phyloP scores from a whole-genome alignment of 2,797 vertebrate genomes.

The Tachyglossus aculeatus region DNA sequence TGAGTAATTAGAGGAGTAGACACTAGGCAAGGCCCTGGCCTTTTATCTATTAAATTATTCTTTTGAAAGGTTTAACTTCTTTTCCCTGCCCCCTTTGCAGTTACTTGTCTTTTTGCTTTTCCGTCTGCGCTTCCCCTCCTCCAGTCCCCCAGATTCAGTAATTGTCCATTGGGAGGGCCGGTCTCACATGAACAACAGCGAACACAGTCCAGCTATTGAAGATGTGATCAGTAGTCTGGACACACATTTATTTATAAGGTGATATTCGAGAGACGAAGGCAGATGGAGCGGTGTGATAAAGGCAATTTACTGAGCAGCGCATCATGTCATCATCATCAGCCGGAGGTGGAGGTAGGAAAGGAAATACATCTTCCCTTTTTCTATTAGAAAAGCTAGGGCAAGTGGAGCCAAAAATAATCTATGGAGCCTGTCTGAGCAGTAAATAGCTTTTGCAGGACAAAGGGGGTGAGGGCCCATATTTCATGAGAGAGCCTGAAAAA shows the following conservation, averaged over 20 bases:
- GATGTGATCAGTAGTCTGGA: neutral
- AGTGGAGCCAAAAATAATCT: conserved; percentile 1
- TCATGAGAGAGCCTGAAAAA: neutral
- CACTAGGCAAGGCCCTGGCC: no score
- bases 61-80: no score
- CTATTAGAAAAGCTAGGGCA: neutral
- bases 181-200: neutral
- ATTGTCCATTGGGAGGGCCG: neutral
- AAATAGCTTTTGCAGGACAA: conserved; percentile 19
- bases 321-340: neutral
- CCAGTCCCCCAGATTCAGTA: neutral
- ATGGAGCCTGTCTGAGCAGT: neutral
- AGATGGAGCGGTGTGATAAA: neutral
- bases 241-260: neutral
- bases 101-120: neutral
- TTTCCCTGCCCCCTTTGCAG: neutral
- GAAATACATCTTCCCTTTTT: neutral
- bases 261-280: conserved; percentile 8
- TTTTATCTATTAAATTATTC: no score
- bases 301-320: neutral
- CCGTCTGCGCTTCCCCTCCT: neutral
- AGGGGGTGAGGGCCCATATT: neutral
- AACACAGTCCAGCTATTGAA: neutral
- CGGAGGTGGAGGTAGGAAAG: neutral
- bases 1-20: no score